Evolutionary conservation across 2,113 vertebrate species (phyloP).

Genomic region (Trogon surrucura): DNA sequence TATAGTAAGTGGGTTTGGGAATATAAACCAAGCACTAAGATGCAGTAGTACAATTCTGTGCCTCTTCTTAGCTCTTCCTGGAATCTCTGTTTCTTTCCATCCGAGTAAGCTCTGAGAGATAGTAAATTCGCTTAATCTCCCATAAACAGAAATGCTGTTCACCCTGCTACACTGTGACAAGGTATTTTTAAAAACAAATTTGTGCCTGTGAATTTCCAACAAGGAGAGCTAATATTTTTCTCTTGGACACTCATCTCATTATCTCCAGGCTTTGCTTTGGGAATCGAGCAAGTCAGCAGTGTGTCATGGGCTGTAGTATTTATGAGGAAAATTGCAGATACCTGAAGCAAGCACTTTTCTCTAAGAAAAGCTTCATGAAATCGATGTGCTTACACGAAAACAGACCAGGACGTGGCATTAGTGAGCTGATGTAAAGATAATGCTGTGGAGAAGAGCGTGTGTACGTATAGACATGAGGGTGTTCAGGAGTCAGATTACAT

Average conservation of each 20-base stretch:
- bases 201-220: not conserved
- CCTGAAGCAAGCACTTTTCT: not conserved
- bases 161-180: not conserved
- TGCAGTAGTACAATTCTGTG: not conserved
- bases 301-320: not conserved
- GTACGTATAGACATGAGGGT: not conserved
- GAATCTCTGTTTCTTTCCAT: not conserved
- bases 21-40: not conserved
- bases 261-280: not conserved
- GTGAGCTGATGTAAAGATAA: not conserved
- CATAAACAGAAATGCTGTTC: not conserved
- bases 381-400: not conserved
- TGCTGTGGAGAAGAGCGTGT: not conserved
- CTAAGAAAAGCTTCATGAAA: not conserved
- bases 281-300: fast-evolving
- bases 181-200: not conserved
- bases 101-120: not conserved
- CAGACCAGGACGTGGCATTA: not conserved
- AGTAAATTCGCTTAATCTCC: not conserved
- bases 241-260: not conserved
- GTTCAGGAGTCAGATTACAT: not conserved
- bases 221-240: not conserved
- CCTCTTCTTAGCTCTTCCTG: not conserved
- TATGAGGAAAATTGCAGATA: not conserved
- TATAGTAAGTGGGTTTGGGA: not conserved